Conservation (phyloP, 2,797 vertebrate genomes). For the Picus viridis region DNA sequence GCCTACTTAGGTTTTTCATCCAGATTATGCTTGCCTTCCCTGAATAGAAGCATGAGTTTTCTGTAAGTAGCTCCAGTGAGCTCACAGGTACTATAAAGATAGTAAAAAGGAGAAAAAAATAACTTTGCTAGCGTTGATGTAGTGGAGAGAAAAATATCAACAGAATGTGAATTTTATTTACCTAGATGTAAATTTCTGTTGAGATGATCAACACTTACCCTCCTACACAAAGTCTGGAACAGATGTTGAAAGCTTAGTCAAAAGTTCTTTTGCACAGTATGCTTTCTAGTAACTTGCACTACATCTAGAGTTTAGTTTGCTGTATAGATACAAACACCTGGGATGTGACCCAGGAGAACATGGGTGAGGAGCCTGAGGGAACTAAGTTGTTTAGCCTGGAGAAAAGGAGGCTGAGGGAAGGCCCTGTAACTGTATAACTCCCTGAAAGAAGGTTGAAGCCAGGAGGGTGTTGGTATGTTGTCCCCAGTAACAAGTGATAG, state of each 20-base stretch:
- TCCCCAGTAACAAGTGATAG: too few relatives aligned
- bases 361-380: too few relatives aligned
- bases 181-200: not conserved
- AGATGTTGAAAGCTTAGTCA: not conserved
- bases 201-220: not conserved
- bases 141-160: not conserved
- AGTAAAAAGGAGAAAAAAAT: not conserved
- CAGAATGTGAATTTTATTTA: not conserved
- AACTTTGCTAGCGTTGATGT: not conserved
- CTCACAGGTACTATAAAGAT: not conserved
- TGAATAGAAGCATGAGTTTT: not conserved
- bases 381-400: too few relatives aligned
- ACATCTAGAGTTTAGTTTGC: not conserved
- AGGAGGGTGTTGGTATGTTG: too few relatives aligned
- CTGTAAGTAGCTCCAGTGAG: not conserved
- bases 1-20: slow-evolving; percentile 51
- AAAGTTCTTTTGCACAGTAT: not conserved
- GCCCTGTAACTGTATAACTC: too few relatives aligned
- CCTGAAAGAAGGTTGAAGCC: too few relatives aligned
- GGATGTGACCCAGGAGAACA: not conserved
- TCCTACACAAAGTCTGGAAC: not conserved
- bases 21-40: not conserved
- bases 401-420: too few relatives aligned
- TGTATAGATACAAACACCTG: not conserved
- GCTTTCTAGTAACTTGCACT: not conserved